Evolutionary conservation across 2,888 invertebrate genomes (phyloP).

Genomic region (Scaptomyza polygonia): DNA sequence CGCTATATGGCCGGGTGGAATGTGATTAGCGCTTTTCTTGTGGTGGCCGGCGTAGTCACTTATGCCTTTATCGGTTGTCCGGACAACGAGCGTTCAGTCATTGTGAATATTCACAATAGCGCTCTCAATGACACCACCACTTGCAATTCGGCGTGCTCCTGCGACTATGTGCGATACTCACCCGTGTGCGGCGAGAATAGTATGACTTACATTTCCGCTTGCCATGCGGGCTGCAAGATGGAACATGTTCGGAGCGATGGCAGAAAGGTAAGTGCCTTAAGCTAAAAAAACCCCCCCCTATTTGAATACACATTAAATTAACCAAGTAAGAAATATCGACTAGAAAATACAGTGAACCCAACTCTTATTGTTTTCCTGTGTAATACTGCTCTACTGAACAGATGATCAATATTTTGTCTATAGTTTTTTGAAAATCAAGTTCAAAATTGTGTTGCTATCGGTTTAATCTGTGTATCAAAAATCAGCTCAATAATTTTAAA

Average conservation of each 20-base stretch:
- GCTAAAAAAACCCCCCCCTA: too few species aligned
- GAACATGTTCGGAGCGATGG: slow-evolving; percentile 83
- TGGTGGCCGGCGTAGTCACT: slow-evolving; percentile 87
- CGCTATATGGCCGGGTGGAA: slow-evolving; percentile 89
- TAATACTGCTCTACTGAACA: too few species aligned
- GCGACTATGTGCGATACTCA: slow-evolving; percentile 89
- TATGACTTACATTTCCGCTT: slow-evolving; percentile 90
- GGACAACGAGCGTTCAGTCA: slow-evolving; percentile 86
- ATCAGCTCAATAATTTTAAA: too few species aligned
- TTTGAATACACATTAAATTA: too few species aligned
- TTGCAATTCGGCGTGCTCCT: slow-evolving; percentile 88
- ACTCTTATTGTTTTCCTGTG: too few species aligned
- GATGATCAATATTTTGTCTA: too few species aligned
- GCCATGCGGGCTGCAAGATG: slow-evolving; percentile 90
- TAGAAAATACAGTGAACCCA: too few species aligned
- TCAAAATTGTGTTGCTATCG: too few species aligned
- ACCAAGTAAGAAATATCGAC: too few species aligned
- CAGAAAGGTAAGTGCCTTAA: slow-evolving; percentile 82
- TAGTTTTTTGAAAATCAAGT: too few species aligned
- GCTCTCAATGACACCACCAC: slow-evolving; percentile 64
- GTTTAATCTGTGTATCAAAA: too few species aligned
- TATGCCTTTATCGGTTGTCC: slow-evolving; percentile 89
- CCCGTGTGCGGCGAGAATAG: slow-evolving; percentile 89
- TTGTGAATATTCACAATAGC: slow-evolving; percentile 81
- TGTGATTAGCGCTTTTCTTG: slow-evolving; percentile 87